A percentile compares a stretch with the other conserved stretches of the same genome.
Evolutionary conservation across 2,113 vertebrate genomes (phyloP).

Genomic region (Triplophysa rosa): DNA sequence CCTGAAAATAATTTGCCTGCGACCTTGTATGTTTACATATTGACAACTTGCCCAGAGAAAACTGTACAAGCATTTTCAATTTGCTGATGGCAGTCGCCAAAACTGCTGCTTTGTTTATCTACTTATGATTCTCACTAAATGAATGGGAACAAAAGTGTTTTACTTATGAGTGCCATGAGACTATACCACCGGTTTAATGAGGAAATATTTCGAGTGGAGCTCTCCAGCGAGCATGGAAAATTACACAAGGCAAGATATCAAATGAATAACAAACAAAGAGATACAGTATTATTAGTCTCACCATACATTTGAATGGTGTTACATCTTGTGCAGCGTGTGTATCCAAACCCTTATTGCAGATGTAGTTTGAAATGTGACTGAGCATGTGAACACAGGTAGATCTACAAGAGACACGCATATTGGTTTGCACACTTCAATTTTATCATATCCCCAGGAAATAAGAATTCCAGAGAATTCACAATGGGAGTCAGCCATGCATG

Average conservation of each 20-base stretch:
- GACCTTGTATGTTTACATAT: conserved; percentile 1
- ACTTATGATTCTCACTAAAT: not conserved
- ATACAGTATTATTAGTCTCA: not conserved
- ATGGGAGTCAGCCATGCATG: not conserved
- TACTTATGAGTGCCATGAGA: conserved; percentile 6
- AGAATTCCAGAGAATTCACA: conserved; percentile 5
- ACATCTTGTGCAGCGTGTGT: not conserved
- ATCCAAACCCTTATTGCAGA: not conserved
- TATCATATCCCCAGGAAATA: conserved; percentile 3
- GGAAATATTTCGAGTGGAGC: not conserved
- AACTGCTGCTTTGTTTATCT: not conserved
- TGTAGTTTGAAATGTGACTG: not conserved
- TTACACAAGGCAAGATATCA: too few species aligned
- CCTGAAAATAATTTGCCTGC: not conserved
- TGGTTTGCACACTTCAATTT: not conserved
- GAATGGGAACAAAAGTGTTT: not conserved
- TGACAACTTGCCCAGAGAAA: not conserved
- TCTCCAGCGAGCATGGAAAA: too few species aligned
- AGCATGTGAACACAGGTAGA: not conserved
- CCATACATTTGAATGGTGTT: too few species aligned
- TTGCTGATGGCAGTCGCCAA: not conserved
- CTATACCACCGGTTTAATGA: not conserved
- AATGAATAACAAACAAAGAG: not conserved
- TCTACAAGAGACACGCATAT: not conserved
- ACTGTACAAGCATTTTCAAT: not conserved